These are phyloP conservation scores for Cichlasoma orientale DNA, from an alignment of 2,797 vertebrate species.

Conservation along the genomic window DNA sequence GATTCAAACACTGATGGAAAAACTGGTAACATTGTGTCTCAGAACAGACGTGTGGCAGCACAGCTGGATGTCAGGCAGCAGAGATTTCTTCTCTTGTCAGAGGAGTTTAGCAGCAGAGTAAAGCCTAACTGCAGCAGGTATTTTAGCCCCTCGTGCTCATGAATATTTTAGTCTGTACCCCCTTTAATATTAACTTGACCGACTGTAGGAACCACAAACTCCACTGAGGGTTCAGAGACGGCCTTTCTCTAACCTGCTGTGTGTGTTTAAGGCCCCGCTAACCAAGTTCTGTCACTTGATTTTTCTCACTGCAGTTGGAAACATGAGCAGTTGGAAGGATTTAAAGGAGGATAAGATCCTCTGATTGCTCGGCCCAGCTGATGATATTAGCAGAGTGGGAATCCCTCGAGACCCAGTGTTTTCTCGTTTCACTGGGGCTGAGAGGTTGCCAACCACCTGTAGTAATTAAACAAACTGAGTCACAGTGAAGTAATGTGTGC, in stretches of 20 bases:
- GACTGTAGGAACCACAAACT: too few species aligned
- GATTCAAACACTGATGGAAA: slow-evolving; percentile 15
- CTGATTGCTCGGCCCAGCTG: slow-evolving; percentile 62
- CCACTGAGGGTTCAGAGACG: slow-evolving; percentile 37
- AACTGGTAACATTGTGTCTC: background rate
- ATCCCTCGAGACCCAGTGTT: slow-evolving; percentile 33
- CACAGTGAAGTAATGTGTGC: slow-evolving; percentile 16
- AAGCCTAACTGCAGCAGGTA: slow-evolving; percentile 48
- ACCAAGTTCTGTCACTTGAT: slow-evolving; percentile 66
- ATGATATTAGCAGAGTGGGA: slow-evolving; percentile 62
- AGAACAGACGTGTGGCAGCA: slow-evolving; percentile 11
- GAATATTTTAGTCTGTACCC: slow-evolving; percentile 63
- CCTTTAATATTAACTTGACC: slow-evolving; percentile 62
- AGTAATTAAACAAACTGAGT: slow-evolving; percentile 55
- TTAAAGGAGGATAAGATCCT: slow-evolving; percentile 60
- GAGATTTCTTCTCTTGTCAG: slow-evolving; percentile 61
- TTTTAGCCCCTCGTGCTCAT: slow-evolving; percentile 55
- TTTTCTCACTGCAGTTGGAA: slow-evolving; percentile 59
- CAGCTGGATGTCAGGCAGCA: slow-evolving; percentile 33
- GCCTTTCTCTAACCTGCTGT: slow-evolving; percentile 23
- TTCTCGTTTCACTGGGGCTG: slow-evolving; percentile 17
- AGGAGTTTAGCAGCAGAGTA: slow-evolving; percentile 66
- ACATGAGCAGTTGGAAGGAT: slow-evolving; percentile 63
- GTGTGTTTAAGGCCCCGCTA: slow-evolving; percentile 42
- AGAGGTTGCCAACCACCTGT: slow-evolving; percentile 37